These are phyloP conservation scores for Spongia lamella DNA, from an alignment of 37 sponge, comb jelly and placozoan genomes.

Conservation along the genomic window DNA sequence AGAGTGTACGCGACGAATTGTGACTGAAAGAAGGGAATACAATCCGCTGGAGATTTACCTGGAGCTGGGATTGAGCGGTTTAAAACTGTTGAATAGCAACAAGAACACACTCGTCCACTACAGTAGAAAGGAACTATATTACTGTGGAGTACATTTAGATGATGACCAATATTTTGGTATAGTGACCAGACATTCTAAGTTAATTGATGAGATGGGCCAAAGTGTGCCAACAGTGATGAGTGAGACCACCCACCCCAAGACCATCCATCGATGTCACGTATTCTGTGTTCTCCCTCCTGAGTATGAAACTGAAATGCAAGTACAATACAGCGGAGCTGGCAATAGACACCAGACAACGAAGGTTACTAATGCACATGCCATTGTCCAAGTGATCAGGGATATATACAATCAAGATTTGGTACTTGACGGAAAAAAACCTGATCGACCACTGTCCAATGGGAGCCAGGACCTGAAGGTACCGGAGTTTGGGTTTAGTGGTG, in stretches of 20 bases:
- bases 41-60: constrained; percentile 55
- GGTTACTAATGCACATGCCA: no score
- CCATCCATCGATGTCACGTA: constrained; percentile 61
- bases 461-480: no score
- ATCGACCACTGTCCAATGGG: no score
- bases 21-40: constrained; percentile 31
- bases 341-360: no score
- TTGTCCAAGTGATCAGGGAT: no score
- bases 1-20: constrained; percentile 61
- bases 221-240: background rate
- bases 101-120: constrained; percentile 33
- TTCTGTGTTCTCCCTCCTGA: constrained; percentile 43
- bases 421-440: no score
- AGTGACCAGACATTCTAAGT: constrained; percentile 45
- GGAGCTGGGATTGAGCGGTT: constrained; percentile 22
- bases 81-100: constrained; percentile 46
- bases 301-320: no score
- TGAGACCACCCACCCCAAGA: background rate
- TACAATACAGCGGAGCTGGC: no score
- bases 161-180: constrained; percentile 78
- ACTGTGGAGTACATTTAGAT: constrained; percentile 64
- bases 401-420: no score
- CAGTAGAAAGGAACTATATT: constrained; percentile 61
- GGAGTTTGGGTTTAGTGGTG: no score
- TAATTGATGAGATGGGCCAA: constrained; percentile 36